Evolutionary conservation across 2,888 invertebrate species (phyloP).

Genomic region (Phyllotreta striolata): DNA sequence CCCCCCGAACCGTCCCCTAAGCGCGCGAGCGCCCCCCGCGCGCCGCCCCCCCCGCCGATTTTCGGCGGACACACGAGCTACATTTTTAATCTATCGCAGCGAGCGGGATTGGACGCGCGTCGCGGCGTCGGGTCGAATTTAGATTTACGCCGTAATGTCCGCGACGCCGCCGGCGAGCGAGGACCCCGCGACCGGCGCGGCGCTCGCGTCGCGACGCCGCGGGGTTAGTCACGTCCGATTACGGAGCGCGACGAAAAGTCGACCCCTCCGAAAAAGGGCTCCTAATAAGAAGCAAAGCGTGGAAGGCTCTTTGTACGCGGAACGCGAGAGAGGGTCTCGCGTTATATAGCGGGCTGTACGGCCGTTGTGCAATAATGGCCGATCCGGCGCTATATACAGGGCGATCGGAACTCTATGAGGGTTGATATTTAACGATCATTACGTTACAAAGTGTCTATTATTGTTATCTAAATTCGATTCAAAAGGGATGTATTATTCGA

Average conservation of each 20-base stretch:
- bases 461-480: too few species aligned
- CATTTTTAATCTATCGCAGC: conserved; percentile 7
- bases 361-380: too few species aligned
- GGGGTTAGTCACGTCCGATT: conserved; percentile 8
- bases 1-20: too few species aligned
- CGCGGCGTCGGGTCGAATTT: conserved; percentile 1
- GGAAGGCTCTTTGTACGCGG: conserved; percentile 1
- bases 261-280: conserved; percentile 8
- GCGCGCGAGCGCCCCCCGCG: too few species aligned
- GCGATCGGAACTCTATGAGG: too few species aligned
- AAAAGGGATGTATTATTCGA: too few species aligned
- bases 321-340: not conserved
- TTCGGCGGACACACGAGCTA: not conserved
- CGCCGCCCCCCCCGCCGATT: too few species aligned
- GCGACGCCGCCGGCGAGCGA: conserved; percentile 1
- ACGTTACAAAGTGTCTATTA: too few species aligned
- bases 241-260: conserved; percentile 10
- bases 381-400: too few species aligned
- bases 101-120: not conserved
- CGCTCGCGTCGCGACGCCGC: not conserved
- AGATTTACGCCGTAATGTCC: conserved; percentile 13
- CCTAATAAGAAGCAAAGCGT: conserved; percentile 6
- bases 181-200: too few species aligned
- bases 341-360: too few species aligned
- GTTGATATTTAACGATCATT: too few species aligned